Percentiles rank a stretch among this genome's conserved stretches.
phyloP scores from a whole-genome alignment of 1,140 invertebrate species.

The Polypedilum vanderplanki region DNA sequence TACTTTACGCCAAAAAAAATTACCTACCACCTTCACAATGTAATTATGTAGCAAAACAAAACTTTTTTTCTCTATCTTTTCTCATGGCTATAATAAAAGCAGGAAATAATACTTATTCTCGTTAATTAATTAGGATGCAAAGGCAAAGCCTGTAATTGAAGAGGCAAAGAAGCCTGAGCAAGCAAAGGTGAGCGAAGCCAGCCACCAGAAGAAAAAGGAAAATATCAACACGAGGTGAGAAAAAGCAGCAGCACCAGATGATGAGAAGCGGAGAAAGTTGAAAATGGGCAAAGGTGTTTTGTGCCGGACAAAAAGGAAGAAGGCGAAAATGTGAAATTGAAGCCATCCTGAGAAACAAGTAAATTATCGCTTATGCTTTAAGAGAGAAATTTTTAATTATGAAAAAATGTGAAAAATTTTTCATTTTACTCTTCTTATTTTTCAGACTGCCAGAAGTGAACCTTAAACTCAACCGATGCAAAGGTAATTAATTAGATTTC shows the following conservation, averaged over 20 bases:
- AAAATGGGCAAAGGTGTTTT: constrained; percentile 31
- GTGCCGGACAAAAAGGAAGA: constrained; percentile 30
- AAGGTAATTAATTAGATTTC: constrained; percentile 15
- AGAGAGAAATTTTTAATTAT: background rate
- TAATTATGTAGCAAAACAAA: no score
- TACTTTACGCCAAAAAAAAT: no score
- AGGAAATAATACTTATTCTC: constrained; percentile 11
- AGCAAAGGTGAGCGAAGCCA: constrained; percentile 2
- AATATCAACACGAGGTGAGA: constrained; percentile 29
- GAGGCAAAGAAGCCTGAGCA: background rate
- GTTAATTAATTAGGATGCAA: background rate
- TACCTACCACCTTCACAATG: no score
- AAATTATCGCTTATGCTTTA: background rate
- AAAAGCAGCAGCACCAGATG: constrained; percentile 33
- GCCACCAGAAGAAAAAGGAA: background rate
- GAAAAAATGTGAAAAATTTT: background rate
- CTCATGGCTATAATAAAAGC: background rate
- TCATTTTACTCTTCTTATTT: background rate
- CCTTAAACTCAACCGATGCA: constrained; percentile 20
- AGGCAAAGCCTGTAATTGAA: background rate
- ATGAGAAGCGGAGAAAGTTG: constrained; percentile 37
- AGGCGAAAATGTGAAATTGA: background rate
- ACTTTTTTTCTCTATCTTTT: no score
- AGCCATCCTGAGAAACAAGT: constrained; percentile 23
- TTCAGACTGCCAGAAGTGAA: constrained; percentile 15